Evolutionary conservation across 2,888 invertebrate species (phyloP).

Genomic region (Zaprionus lineosus): DNA sequence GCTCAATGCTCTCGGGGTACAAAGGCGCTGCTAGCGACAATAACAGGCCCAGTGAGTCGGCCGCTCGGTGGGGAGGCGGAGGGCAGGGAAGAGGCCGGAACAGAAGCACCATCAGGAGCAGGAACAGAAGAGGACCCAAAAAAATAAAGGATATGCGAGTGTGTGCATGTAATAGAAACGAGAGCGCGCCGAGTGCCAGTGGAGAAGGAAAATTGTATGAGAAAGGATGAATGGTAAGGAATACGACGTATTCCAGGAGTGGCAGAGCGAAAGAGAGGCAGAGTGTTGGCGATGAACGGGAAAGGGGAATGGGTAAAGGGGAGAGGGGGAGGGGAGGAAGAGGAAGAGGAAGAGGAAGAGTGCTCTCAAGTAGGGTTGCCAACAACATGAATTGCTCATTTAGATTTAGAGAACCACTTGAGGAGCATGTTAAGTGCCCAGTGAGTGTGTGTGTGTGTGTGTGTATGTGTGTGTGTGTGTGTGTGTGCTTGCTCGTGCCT

Average conservation of each 20-base stretch:
- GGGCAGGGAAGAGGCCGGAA: slow-evolving; percentile 4
- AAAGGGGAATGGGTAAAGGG: no score
- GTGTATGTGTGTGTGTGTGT: slow-evolving; percentile 7
- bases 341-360: slow-evolving; percentile 6
- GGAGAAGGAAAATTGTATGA: slow-evolving; percentile 10
- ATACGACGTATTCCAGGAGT: no score
- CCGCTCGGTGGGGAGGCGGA: background rate
- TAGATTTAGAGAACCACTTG: slow-evolving; percentile 68
- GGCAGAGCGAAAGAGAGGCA: background rate
- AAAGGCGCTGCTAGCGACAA: slow-evolving; percentile 44
- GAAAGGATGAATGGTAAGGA: no score
- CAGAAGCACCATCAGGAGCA: background rate
- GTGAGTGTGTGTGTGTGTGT: slow-evolving; percentile 4
- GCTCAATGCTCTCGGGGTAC: slow-evolving; percentile 16
- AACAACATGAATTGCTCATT: slow-evolving; percentile 77
- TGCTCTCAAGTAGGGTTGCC: slow-evolving; percentile 67
- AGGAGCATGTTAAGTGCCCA: slow-evolving; percentile 50
- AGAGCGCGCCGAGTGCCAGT: slow-evolving; percentile 48
- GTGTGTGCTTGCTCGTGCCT: no score
- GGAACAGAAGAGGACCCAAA: slow-evolving; percentile 9
- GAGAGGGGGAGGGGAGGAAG: background rate
- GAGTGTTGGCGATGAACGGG: no score
- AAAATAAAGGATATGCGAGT: slow-evolving; percentile 21
- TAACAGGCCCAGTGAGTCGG: slow-evolving; percentile 27
- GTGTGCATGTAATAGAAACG: slow-evolving; percentile 31